Percentiles rank a stretch among this genome's conserved stretches.
Conservation (phyloP, 2,113 vertebrate species). For the Neotoma lepida region DNA sequence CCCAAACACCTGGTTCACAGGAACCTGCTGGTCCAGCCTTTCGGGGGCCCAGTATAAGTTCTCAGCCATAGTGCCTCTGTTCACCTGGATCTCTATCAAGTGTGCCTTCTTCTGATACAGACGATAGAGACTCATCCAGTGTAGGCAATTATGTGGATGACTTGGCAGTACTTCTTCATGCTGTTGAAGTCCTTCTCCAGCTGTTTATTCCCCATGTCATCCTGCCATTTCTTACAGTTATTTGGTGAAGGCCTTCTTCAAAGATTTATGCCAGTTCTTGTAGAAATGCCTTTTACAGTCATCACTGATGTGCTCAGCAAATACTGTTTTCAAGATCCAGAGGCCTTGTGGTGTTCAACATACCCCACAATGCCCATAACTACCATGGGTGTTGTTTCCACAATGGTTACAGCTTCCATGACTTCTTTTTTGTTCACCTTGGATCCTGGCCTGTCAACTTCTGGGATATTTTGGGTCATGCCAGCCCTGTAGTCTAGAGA, state of each 20-base stretch:
- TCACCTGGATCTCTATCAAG: slow-evolving; percentile 98
- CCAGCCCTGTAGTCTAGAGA: slow-evolving; percentile 98
- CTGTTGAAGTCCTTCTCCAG: slow-evolving; percentile 96
- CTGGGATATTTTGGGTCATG: slow-evolving; percentile 98
- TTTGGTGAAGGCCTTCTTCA: no score
- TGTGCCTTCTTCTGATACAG: slow-evolving; percentile 96
- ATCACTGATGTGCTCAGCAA: slow-evolving; percentile 89
- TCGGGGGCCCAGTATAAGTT: slow-evolving; percentile 98
- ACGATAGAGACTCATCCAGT: slow-evolving; percentile 95
- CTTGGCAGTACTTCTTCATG: slow-evolving; percentile 99
- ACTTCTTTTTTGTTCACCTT: slow-evolving; percentile 94
- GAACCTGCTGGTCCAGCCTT: slow-evolving; percentile 94
- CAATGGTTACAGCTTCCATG: no score
- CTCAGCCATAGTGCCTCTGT: slow-evolving; percentile 92
- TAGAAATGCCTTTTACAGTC: no score
- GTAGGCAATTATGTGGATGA: slow-evolving; percentile 94
- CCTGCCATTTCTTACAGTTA: neutral
- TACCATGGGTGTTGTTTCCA: slow-evolving; percentile 86
- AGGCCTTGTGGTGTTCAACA: slow-evolving; percentile 94
- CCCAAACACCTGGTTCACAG: slow-evolving; percentile 89
- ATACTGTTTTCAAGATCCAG: slow-evolving; percentile 96
- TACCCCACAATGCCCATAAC: slow-evolving; percentile 95
- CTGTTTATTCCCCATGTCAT: slow-evolving; percentile 93
- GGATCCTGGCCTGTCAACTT: slow-evolving; percentile 64
- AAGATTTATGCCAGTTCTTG: no score